Evolutionary conservation across 2,888 invertebrate genomes (phyloP).

Genomic region (Lutraria lutraria): DNA sequence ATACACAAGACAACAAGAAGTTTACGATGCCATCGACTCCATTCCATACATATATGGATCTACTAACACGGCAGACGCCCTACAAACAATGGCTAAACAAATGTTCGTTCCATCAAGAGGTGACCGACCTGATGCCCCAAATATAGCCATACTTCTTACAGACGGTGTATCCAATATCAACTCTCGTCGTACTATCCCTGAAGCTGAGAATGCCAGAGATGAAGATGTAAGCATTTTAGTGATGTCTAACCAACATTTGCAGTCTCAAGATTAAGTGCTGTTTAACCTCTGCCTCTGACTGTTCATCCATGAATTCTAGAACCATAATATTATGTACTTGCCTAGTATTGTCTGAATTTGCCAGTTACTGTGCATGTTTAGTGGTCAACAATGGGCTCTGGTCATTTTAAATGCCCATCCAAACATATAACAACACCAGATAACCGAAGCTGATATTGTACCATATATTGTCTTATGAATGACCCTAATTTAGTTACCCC

Average conservation of each 20-base stretch:
- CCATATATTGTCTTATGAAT: too few species aligned
- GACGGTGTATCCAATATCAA: slow-evolving; percentile 85
- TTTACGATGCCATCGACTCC: slow-evolving; percentile 74
- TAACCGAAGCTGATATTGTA: too few species aligned
- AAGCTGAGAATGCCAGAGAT: slow-evolving; percentile 70
- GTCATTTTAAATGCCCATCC: too few species aligned
- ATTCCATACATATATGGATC: slow-evolving; percentile 80
- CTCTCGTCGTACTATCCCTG: slow-evolving; percentile 78
- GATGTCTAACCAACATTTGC: background rate
- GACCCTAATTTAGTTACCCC: too few species aligned
- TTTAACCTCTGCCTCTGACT: too few species aligned
- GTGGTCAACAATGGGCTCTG: too few species aligned
- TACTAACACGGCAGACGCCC: slow-evolving; percentile 81
- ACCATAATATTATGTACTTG: too few species aligned
- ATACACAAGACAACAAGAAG: slow-evolving; percentile 62
- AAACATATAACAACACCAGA: too few species aligned
- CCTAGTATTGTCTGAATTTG: too few species aligned
- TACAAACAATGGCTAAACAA: slow-evolving; percentile 71
- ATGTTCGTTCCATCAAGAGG: slow-evolving; percentile 80
- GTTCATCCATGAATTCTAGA: too few species aligned
- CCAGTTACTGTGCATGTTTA: too few species aligned
- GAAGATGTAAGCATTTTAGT: slow-evolving; percentile 34
- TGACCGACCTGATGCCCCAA: slow-evolving; percentile 79
- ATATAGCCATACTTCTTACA: slow-evolving; percentile 80
- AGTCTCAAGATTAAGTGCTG: too few species aligned